phyloP scores from a whole-genome alignment of 2,888 invertebrate species.

The Masnerella sp. region DNA sequence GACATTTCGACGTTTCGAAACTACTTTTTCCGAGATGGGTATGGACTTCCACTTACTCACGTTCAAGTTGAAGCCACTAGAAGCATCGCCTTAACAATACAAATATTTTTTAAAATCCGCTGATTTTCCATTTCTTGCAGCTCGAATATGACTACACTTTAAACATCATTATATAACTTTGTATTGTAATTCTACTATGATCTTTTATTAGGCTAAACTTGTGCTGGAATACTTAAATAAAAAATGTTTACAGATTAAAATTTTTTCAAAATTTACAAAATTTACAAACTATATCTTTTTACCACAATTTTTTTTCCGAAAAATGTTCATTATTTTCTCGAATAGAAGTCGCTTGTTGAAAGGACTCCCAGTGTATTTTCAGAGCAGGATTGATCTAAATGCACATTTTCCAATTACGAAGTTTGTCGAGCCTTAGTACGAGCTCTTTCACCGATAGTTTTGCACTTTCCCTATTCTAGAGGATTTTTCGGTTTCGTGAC shows the following conservation, averaged over 20 bases:
- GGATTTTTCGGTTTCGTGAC: conserved; percentile 1
- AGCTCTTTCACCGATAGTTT: conserved; percentile 6
- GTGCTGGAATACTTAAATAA: no score
- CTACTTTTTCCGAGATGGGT: background rate
- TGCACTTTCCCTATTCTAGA: conserved; percentile 7
- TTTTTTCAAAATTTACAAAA: no score
- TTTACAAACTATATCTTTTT: no score
- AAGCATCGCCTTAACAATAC: conserved; percentile 6
- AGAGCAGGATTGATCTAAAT: background rate
- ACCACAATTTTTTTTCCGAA: no score
- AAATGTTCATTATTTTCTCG: no score
- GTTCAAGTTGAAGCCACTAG: conserved; percentile 14
- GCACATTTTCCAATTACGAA: conserved; percentile 14
- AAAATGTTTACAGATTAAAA: no score
- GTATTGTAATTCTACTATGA: no score
- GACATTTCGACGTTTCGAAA: conserved; percentile 18
- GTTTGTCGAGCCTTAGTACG: background rate
- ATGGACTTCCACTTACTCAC: conserved; percentile 13
- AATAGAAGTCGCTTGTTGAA: no score
- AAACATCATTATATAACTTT: no score
- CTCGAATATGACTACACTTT: no score
- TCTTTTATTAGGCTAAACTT: no score
- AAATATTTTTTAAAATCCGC: background rate
- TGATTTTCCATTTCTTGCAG: background rate
- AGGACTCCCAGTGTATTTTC: no score